Conservation (phyloP, 2,797 vertebrate genomes). For the Antrozous pallidus region DNA sequence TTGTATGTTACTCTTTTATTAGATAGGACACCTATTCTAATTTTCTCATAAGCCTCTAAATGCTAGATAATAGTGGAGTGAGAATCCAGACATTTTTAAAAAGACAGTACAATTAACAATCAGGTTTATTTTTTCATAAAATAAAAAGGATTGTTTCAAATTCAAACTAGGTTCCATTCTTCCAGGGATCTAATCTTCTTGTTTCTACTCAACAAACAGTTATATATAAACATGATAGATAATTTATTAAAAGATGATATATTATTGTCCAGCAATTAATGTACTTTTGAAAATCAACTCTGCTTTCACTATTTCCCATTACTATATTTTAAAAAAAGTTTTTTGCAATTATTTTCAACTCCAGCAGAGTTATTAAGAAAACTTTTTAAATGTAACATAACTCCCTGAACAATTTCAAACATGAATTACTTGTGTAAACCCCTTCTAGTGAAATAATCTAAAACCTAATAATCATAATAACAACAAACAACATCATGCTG, state of each 20-base stretch:
- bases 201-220: background rate
- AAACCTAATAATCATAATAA: constrained; percentile 1
- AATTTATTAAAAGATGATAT: background rate
- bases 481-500: background rate
- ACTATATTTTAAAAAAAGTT: background rate
- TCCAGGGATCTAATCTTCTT: background rate
- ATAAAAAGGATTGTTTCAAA: background rate
- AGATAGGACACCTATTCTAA: background rate
- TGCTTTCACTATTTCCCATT: background rate
- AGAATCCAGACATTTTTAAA: background rate
- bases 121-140: background rate
- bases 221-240: background rate
- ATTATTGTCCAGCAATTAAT: background rate
- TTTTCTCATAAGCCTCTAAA: background rate
- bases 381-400: background rate
- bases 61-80: background rate
- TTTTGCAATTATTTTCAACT: constrained; percentile 44
- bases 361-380: background rate
- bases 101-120: background rate
- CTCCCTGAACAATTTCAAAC: background rate
- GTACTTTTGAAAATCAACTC: background rate
- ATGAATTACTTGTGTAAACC: background rate
- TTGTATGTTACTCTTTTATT: no score
- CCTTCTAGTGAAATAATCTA: background rate
- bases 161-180: background rate